Conservation (phyloP, 2,113 vertebrate genomes). For the Rhabdomys dilectus region DNA sequence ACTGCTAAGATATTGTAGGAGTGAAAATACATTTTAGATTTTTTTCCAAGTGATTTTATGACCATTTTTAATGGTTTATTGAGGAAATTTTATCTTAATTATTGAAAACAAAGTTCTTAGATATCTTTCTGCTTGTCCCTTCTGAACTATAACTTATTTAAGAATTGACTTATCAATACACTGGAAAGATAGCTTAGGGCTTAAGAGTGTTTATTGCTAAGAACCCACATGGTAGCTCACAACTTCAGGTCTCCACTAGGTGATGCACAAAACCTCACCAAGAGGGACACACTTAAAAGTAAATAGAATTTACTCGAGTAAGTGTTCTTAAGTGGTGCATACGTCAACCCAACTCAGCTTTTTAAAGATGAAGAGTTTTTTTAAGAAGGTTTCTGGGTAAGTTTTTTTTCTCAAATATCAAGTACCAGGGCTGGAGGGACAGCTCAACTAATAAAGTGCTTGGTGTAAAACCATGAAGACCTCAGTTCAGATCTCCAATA, state of each 20-base stretch:
- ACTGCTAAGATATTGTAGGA: background rate
- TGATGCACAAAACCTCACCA: background rate
- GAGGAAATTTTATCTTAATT: background rate
- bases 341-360: background rate
- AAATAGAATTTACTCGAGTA: background rate
- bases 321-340: background rate
- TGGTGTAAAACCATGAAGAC: no score
- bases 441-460: no score
- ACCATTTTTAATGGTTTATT: background rate
- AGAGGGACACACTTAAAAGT: background rate
- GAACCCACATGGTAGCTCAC: background rate
- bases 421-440: background rate
- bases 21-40: background rate
- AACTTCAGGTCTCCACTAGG: background rate
- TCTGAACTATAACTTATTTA: slow-evolving; percentile 24
- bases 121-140: slow-evolving; percentile 5
- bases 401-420: slow-evolving; percentile 23
- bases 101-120: background rate
- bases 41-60: background rate
- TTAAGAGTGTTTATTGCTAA: background rate
- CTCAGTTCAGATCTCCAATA: background rate
- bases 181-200: background rate
- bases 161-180: background rate
- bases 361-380: background rate
- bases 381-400: background rate